A percentile compares a stretch with the other conserved stretches of the same genome.
Evolutionary conservation across 2,113 vertebrate genomes (phyloP).

Genomic region (Chloropsis cyanopogon): DNA sequence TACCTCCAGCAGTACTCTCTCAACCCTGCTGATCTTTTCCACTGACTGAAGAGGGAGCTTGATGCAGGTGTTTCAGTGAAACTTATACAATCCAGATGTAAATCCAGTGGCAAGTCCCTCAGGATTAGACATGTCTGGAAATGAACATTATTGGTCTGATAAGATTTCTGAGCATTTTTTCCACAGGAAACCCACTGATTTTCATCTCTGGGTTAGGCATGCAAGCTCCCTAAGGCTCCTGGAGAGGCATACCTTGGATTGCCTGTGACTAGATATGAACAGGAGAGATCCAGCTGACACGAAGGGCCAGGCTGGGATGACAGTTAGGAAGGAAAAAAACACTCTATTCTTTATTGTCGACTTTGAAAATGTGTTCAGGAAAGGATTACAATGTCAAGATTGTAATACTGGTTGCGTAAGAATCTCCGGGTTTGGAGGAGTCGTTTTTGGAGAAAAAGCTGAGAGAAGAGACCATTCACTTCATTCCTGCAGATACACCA

Average conservation of each 20-base stretch:
- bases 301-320: not conserved
- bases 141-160: conserved; percentile 57
- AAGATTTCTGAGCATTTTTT: conserved; percentile 61
- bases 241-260: conserved; percentile 16
- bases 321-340: conserved; percentile 8
- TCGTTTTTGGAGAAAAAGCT: not conserved
- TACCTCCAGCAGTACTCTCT: not conserved
- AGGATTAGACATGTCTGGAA: conserved; percentile 65
- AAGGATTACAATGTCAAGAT: conserved; percentile 34
- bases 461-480: conserved; percentile 26
- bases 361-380: conserved; percentile 47
- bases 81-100: conserved; percentile 63
- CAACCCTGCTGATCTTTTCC: not conserved
- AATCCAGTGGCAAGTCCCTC: conserved; percentile 60
- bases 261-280: conserved; percentile 36
- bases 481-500: conserved; percentile 12
- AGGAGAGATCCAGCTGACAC: not conserved
- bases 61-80: conserved; percentile 54
- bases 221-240: conserved; percentile 29
- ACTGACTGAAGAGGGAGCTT: not conserved
- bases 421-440: not conserved
- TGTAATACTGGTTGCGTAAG: conserved; percentile 10
- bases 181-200: conserved; percentile 62
- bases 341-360: not conserved
- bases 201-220: conserved; percentile 41